These are phyloP conservation scores for Caenorhabditis sinica DNA, from an alignment of 2,888 invertebrate species.

Conservation along the genomic window DNA sequence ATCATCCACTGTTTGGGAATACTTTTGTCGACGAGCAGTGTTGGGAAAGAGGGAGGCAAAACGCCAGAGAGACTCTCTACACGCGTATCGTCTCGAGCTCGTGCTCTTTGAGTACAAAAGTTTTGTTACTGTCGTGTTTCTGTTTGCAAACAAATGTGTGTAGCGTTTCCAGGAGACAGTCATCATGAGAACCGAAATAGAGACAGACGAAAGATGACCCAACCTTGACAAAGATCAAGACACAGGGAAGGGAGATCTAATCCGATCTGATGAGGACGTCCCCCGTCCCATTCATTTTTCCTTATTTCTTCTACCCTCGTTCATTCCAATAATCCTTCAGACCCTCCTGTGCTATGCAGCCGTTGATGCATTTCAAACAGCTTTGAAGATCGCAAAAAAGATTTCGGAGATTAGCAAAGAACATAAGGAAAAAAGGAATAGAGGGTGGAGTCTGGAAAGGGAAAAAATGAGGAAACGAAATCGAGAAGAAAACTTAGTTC, in stretches of 20 bases:
- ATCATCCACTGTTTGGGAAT: conserved; percentile 55
- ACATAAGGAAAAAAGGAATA: not conserved
- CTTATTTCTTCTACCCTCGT: conserved; percentile 2
- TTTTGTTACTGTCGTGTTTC: conserved; percentile 27
- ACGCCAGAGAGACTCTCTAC: not conserved
- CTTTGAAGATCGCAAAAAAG: conserved; percentile 40
- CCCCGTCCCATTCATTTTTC: conserved; percentile 18
- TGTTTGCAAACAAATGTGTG: conserved; percentile 13
- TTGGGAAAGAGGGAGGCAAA: not conserved
- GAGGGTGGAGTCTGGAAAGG: no score
- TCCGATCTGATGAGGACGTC: conserved; percentile 46
- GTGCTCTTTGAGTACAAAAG: conserved; percentile 61
- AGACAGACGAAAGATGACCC: conserved; percentile 31
- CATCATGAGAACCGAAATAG: conserved; percentile 33
- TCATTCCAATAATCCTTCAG: conserved; percentile 22
- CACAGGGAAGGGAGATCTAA: conserved; percentile 41
- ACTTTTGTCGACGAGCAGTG: conserved; percentile 44
- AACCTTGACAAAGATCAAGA: conserved; percentile 47
- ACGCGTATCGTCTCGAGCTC: conserved; percentile 17
- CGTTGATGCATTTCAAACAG: conserved; percentile 52
- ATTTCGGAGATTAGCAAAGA: conserved; percentile 26
- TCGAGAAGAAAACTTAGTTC: conserved; percentile 32
- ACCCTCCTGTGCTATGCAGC: conserved; percentile 8
- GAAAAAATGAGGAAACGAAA: not conserved
- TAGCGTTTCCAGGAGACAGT: conserved; percentile 11